Conservation (phyloP, 2,113 vertebrate species). For the Suncus etruscus region DNA sequence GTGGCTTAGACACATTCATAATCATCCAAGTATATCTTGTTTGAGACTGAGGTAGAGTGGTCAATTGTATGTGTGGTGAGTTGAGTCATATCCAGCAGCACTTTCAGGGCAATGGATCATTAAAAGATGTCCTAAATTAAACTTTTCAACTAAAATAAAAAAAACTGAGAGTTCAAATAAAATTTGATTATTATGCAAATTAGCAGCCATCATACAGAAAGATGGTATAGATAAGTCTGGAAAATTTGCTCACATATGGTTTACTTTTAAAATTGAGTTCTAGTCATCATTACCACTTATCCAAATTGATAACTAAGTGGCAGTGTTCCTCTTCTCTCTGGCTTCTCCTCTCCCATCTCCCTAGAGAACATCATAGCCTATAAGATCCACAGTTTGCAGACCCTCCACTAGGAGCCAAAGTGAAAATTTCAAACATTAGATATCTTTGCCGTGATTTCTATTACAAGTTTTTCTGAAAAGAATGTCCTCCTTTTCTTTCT, state of each 20-base stretch:
- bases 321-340: rapidly evolving
- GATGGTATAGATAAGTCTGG: not conserved
- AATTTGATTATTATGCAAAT: not conserved
- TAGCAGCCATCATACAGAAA: not conserved
- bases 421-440: not conserved
- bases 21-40: not conserved
- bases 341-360: not conserved
- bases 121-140: not conserved
- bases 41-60: not conserved
- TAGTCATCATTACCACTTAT: not conserved
- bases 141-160: not conserved
- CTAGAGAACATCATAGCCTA: not conserved
- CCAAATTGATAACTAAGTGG: not conserved
- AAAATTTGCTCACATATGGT: not conserved
- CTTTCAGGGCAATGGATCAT: not conserved
- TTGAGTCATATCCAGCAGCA: conserved; percentile 1
- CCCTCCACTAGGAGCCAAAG: not conserved
- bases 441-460: not conserved
- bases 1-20: not conserved
- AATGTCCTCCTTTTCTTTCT: too few species aligned
- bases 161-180: not conserved
- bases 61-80: not conserved
- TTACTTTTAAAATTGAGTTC: not conserved
- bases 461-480: not conserved
- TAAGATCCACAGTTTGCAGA: not conserved